These are phyloP conservation scores for Scaptomyza cyrtandrae DNA, from an alignment of 2,888 invertebrate genomes.

Conservation along the genomic window DNA sequence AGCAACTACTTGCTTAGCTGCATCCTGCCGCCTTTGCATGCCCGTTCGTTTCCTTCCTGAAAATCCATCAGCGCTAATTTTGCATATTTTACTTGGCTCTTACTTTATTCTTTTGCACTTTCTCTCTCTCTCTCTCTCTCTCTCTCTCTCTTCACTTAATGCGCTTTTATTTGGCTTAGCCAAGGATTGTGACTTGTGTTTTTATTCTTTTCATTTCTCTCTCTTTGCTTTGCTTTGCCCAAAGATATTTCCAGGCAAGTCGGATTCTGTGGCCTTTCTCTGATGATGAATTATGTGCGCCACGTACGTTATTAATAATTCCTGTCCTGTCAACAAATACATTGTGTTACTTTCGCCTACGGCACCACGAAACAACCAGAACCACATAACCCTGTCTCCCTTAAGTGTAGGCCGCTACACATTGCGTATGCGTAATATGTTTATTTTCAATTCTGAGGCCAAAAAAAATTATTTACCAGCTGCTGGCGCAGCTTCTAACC, in stretches of 20 bases:
- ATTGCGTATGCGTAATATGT: constrained; percentile 78
- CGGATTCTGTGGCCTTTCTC: constrained; percentile 45
- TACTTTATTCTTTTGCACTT: constrained; percentile 30
- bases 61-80: constrained; percentile 81
- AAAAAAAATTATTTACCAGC: constrained; percentile 70
- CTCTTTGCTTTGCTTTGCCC: constrained; percentile 36
- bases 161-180: constrained; percentile 71
- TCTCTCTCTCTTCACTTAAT: constrained; percentile 31
- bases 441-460: constrained; percentile 56
- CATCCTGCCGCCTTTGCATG: constrained; percentile 66
- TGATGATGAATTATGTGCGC: constrained; percentile 79
- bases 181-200: constrained; percentile 71
- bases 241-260: constrained; percentile 48
- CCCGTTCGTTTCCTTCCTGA: constrained; percentile 71
- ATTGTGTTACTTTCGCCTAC: constrained; percentile 54
- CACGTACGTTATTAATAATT: constrained; percentile 83
- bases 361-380: constrained; percentile 5
- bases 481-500: constrained; percentile 38
- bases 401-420: constrained; percentile 28
- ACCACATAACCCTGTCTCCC: constrained; percentile 4
- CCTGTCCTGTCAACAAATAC: constrained; percentile 81
- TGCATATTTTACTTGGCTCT: constrained; percentile 73
- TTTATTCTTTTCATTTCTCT: constrained; percentile 15
- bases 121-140: constrained; percentile 29
- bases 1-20: constrained; percentile 74